Evolutionary conservation across 2,888 invertebrate species (phyloP).

Genomic region (Trissoscelio sp.): DNA sequence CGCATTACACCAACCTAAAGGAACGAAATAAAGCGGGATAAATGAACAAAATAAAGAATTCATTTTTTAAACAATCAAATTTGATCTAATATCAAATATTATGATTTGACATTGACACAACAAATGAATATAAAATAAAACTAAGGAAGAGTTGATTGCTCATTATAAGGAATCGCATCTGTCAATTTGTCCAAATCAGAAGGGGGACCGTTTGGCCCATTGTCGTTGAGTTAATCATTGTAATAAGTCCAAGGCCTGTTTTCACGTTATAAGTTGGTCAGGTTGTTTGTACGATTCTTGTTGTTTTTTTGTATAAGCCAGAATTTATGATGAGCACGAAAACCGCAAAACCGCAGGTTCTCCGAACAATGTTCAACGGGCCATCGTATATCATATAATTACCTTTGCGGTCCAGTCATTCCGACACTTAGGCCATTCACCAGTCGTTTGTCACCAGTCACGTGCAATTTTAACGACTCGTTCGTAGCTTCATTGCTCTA

Average conservation of each 20-base stretch:
- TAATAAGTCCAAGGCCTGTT: conserved; percentile 38
- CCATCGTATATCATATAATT: conserved; percentile 82
- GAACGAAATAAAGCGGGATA: no score
- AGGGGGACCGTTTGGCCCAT: conserved; percentile 30
- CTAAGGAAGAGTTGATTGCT: background rate
- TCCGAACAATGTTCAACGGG: conserved; percentile 79
- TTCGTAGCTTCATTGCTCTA: conserved; percentile 31
- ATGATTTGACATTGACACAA: no score
- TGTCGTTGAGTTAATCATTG: conserved; percentile 55
- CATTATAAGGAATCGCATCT: conserved; percentile 10
- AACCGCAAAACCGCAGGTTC: conserved; percentile 83
- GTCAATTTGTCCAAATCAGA: conserved; percentile 58
- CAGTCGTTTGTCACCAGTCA: conserved; percentile 80
- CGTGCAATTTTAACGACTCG: conserved; percentile 63
- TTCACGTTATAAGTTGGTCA: conserved; percentile 31
- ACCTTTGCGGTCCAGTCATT: conserved; percentile 81
- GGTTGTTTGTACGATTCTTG: conserved; percentile 55
- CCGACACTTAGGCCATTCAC: conserved; percentile 81
- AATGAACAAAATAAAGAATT: no score
- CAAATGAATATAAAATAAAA: no score
- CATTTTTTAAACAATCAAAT: no score
- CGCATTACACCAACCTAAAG: conserved; percentile 11
- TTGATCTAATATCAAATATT: no score
- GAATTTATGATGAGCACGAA: conserved; percentile 74
- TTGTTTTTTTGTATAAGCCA: conserved; percentile 45